Percentiles rank a stretch among this genome's conserved stretches.
These are phyloP conservation scores for Temnothorax ravouxi DNA, from an alignment of 2,888 invertebrate species.

Conservation along the genomic window DNA sequence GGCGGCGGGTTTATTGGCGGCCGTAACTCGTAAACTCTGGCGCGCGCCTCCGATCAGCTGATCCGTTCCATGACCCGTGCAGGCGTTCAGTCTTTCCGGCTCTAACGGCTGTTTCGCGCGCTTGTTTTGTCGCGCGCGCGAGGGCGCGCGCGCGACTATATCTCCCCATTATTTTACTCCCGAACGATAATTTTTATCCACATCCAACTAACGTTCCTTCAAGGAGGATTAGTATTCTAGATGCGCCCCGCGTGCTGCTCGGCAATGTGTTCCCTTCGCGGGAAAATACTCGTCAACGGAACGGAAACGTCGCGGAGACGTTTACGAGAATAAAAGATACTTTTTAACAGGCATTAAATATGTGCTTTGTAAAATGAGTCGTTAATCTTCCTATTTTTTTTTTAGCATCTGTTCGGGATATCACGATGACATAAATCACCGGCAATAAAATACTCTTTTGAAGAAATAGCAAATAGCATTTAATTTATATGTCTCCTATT, in stretches of 20 bases:
- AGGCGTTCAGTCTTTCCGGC: constrained; percentile 71
- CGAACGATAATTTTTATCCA: background rate
- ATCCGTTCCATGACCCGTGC: constrained; percentile 85
- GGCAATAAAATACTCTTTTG: background rate
- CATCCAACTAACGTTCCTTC: background rate
- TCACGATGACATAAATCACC: background rate
- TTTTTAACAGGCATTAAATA: background rate
- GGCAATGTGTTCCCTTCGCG: background rate
- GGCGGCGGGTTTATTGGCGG: constrained; percentile 86
- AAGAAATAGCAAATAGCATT: background rate
- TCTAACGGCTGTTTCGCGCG: constrained; percentile 68
- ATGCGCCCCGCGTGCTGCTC: too few relatives aligned
- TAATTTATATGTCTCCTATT: background rate
- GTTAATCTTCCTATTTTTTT: background rate
- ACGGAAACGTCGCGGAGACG: background rate
- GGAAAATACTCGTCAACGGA: background rate
- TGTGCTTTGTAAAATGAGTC: background rate
- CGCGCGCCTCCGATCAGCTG: constrained; percentile 86
- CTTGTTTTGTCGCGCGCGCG: constrained; percentile 45
- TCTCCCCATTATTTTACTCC: constrained; percentile 15
- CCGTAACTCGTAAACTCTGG: constrained; percentile 86
- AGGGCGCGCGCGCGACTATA: background rate
- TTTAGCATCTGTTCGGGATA: background rate
- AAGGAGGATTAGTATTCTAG: background rate
- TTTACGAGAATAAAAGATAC: background rate